Conservation (phyloP, 2,888 invertebrate species). For the Mythimna pallens region DNA sequence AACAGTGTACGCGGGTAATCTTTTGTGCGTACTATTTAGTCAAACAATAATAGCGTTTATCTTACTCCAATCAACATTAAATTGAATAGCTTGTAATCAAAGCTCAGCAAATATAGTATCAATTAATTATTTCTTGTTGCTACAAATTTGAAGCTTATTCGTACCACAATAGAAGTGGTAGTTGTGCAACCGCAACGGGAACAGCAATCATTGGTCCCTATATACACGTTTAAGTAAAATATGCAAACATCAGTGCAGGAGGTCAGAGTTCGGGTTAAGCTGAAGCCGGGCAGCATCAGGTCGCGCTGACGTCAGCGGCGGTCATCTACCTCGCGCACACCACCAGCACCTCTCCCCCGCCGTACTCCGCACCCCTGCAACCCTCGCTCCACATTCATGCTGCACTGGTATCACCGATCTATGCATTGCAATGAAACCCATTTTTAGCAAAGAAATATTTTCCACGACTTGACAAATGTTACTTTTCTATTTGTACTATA, state of each 20-base stretch:
- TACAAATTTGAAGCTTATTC: slow-evolving; percentile 23
- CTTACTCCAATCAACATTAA: slow-evolving; percentile 17
- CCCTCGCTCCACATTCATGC: slow-evolving; percentile 78
- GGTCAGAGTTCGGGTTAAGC: slow-evolving; percentile 87
- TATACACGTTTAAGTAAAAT: slow-evolving; percentile 62
- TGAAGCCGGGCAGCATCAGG: slow-evolving; percentile 90
- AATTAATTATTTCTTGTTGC: background rate
- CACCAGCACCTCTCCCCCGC: slow-evolving; percentile 67
- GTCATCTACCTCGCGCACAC: slow-evolving; percentile 78
- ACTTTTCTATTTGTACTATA: background rate
- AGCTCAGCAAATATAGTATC: slow-evolving; percentile 8
- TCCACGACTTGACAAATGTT: background rate
- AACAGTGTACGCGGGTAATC: background rate
- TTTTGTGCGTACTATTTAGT: slow-evolving; percentile 1
- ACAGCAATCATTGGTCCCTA: slow-evolving; percentile 38
- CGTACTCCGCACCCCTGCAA: slow-evolving; percentile 62
- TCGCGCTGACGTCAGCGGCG: slow-evolving; percentile 89
- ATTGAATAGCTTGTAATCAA: slow-evolving; percentile 24
- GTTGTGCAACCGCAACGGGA: slow-evolving; percentile 6
- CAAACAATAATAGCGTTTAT: slow-evolving; percentile 7
- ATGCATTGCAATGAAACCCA: slow-evolving; percentile 53
- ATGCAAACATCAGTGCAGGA: slow-evolving; percentile 70
- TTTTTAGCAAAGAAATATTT: slow-evolving; percentile 40
- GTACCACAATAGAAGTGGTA: slow-evolving; percentile 7
- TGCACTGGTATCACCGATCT: slow-evolving; percentile 69